Evolutionary conservation across 2,888 invertebrate genomes (phyloP), one percentile per base, ranked within the genome.

Genomic region (Pollenia amentaria): DNA sequence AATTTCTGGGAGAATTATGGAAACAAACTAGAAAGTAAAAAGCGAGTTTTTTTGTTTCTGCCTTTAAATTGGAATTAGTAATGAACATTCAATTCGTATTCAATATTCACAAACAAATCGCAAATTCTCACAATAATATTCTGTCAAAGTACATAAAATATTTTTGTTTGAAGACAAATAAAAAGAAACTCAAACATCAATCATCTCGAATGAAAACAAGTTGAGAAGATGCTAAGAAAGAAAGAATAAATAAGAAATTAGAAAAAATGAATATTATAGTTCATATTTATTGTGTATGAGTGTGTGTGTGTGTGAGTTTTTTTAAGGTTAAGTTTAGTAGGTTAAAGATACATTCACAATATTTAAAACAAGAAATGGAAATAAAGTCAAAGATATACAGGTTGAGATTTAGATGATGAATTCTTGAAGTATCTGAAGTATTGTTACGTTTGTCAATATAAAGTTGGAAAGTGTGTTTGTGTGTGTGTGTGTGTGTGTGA

Each of bases 291-390:
- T 69, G 14, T 78, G 40, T 42, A n/a, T n/a, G n/a, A n/a, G 44
- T 42, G 48, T 16, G 8, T n/a, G 40, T 18, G 11, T 46, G 44
- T 21, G 40, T 53, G 3, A 16, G 46, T 81, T 75, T 70, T 64
- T 79, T 38, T 75, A 76, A 86, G 86, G 83, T 86, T 83, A 79
- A 86, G 86, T 86, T 86, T 86, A 86, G 79, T 86, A 72, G 86
- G 86, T 86, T 86, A 86, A 73, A 79, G 79, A 79, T 76, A 72
- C 64, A 65, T 55, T 73, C 64, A 70, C 76, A 70, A 64, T 81
- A 67, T 48, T 48, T 65, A 21, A 65, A 67, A 48, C 21, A 55
- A 57, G 18, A 72, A 73, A 55, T 44, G 51, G 11, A n/a, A 60
- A 62, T 42, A 62, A 70, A 38, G 29, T 40, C n/a, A 67, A 21